phyloP scores from a whole-genome alignment of 1,140 invertebrate species.

The Linepithema humile region DNA sequence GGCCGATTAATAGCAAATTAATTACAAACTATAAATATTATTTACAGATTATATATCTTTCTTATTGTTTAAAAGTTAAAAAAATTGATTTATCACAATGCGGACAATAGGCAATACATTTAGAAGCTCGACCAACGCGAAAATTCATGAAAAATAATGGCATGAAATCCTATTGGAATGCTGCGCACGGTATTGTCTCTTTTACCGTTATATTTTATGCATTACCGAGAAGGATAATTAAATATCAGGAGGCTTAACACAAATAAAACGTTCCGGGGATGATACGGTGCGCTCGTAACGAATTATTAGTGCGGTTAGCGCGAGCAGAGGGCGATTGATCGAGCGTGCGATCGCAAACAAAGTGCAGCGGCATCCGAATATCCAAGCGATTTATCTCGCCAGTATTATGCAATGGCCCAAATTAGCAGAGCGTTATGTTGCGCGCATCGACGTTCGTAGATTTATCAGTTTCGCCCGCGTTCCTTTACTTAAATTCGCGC shows the following conservation, averaged over 20 bases:
- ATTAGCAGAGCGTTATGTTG: background rate
- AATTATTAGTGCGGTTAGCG: slow-evolving; percentile 65
- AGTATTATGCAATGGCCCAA: background rate
- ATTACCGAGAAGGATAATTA: slow-evolving; percentile 60
- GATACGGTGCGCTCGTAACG: slow-evolving; percentile 30
- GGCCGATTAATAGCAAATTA: background rate
- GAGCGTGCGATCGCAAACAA: slow-evolving; percentile 41
- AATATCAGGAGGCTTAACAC: slow-evolving; percentile 59
- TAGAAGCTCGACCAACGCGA: background rate
- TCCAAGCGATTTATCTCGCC: slow-evolving; percentile 25
- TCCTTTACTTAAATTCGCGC: background rate
- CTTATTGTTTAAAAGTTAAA: background rate
- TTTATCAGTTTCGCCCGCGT: background rate
- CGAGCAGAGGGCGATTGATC: slow-evolving; percentile 44
- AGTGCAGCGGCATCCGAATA: slow-evolving; percentile 20
- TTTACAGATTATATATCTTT: background rate
- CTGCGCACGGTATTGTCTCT: slow-evolving; percentile 18
- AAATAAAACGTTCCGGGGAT: slow-evolving; percentile 2
- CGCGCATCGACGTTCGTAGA: background rate
- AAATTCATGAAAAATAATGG: slow-evolving; percentile 1
- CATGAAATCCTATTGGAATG: background rate
- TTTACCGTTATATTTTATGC: slow-evolving; percentile 34
- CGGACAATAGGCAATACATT: background rate
- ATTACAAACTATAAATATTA: background rate
- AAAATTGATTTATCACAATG: background rate